Evolutionary conservation across 2,113 vertebrate species (phyloP), one percentile per base, ranked within the genome.

Genomic region (Nerophis ophidion): DNA sequence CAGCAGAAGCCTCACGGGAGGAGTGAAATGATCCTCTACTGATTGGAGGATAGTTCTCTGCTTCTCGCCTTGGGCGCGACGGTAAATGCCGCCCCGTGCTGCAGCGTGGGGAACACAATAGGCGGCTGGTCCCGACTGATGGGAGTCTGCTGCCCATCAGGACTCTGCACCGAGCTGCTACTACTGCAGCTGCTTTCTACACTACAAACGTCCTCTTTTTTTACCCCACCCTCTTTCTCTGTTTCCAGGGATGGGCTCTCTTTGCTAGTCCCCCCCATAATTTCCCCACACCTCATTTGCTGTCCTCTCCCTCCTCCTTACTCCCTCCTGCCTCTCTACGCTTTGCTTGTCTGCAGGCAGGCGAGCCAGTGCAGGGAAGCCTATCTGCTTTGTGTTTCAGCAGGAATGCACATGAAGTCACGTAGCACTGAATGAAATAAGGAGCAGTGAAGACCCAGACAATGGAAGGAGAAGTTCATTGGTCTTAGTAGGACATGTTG

Each of bases 251-350:
- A 51, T 84, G 81, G 80, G 83, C 74, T 78, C 79, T 77, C 83
- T 75, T 69, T 54, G 63, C 75, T 38, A 65, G 57, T 57, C 13
- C 33, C 51, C 79, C 75, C 66, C 65, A 80, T 77, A 57, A 77
- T 82, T 83, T 76, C 71, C 84, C 75, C 81, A 80, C 84, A 80
- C 74, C 78, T 82, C 80, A 86, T 84, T 88, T 81, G 76, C 80
- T 77, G 51, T 59, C 63, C 70, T 66, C 71, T 63, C 70, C 51
- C 76, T 65, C 70, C 57, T 59, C 63, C 64, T 63, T 38, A 35
- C 66, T 59, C 34, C 50, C 57, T 64, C 44, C 65, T 74, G 36
- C 61, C 54, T 70, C 74, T 68, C 59, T 73, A 33, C 16, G 51
- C 65, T 62, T 63, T 79, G 70, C 69, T 70, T 70, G 70, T 81